These are phyloP conservation scores for Galeopterus variegatus DNA, from an alignment of 2,113 vertebrate species.

Conservation along the genomic window DNA sequence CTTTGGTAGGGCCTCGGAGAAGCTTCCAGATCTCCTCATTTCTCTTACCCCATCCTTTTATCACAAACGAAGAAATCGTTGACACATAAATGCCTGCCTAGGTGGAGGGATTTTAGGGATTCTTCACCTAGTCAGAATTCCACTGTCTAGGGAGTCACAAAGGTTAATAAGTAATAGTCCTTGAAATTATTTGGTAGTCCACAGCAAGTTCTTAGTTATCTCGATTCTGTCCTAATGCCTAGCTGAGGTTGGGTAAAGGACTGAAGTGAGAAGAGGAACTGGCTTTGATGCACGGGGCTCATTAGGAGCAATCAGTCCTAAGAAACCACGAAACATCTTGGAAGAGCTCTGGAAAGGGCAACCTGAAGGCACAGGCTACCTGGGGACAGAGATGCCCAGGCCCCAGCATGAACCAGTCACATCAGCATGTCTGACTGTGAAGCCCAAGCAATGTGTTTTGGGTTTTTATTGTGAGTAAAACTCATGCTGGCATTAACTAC, in stretches of 20 bases:
- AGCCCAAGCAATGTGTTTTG: not conserved
- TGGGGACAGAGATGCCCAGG: too few species aligned
- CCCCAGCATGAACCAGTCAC: too few species aligned
- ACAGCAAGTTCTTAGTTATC: not conserved
- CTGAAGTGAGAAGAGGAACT: not conserved
- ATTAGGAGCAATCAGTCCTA: not conserved
- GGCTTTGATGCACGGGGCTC: not conserved
- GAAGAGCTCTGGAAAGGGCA: not conserved
- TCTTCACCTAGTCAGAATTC: not conserved
- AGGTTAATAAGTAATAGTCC: not conserved
- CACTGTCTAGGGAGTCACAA: not conserved
- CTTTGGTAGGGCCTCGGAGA: not conserved
- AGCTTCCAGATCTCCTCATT: not conserved
- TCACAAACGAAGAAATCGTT: not conserved
- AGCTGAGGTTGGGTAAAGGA: not conserved
- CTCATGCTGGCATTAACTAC: not conserved
- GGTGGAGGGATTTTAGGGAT: not conserved
- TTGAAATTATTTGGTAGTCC: not conserved
- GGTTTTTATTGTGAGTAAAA: not conserved
- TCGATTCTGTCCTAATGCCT: not conserved
- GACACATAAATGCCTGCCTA: not conserved
- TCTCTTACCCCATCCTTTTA: not conserved
- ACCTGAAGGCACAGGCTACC: not conserved
- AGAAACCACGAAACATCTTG: not conserved
- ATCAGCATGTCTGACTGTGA: not conserved